Conservation (phyloP, 2,113 vertebrate species). For the Hoplias malabaricus region DNA sequence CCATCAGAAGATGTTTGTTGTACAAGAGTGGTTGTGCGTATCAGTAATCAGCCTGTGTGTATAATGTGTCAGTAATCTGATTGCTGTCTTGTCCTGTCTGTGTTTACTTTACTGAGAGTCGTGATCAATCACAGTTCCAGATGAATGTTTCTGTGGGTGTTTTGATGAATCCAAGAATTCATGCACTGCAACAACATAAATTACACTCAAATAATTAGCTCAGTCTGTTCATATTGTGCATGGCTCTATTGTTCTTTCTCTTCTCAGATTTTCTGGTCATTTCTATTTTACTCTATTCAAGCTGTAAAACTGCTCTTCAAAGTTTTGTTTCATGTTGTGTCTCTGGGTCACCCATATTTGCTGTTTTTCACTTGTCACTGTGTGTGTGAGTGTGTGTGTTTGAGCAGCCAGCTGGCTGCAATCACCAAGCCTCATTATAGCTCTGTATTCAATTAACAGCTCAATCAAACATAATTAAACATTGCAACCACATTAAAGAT, state of each 20-base stretch:
- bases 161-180: too few species aligned
- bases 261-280: background rate
- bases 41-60: too few species aligned
- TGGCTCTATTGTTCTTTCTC: background rate
- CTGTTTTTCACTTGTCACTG: conserved; percentile 12
- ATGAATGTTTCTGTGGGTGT: too few species aligned
- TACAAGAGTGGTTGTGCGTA: too few species aligned
- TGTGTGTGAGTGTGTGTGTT: conserved; percentile 40
- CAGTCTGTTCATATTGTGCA: background rate
- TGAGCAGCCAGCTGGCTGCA: conserved; percentile 47
- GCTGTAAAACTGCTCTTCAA: background rate
- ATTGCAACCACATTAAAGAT: conserved; percentile 39
- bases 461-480: conserved; percentile 61
- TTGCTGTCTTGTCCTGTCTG: too few species aligned
- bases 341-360: background rate
- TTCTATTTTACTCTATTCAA: background rate
- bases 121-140: too few species aligned
- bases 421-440: conserved; percentile 54
- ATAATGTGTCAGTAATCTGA: too few species aligned
- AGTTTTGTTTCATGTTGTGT: background rate
- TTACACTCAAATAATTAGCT: too few species aligned
- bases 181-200: too few species aligned
- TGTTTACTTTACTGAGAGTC: too few species aligned
- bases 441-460: conserved; percentile 57
- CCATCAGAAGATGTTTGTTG: too few species aligned